Base-by-base conservation (phyloP, 2,888 invertebrate genomes). In the Folsomia candida region DNA sequence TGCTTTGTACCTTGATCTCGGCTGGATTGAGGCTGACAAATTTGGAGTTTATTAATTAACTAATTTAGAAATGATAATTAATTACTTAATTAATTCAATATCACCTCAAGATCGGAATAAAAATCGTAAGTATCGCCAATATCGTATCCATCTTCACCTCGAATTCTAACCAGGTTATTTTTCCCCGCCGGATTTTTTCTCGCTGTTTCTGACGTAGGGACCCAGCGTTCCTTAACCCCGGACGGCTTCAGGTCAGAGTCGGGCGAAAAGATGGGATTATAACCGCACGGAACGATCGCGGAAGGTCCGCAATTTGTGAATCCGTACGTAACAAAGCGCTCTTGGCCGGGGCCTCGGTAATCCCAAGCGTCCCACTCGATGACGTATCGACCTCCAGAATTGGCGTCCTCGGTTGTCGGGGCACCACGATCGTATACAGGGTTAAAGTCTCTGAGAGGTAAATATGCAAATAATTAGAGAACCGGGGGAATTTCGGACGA, bases 321-420 rank as follows among this genome's bases (percentile, higher is more conserved):
- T 29, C 69, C 69, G 25, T 63, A 69, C 14, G 62, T 62, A 20
- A 6, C 11, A 22, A 62, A 54, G 29, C 63, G 29, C 37, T 62
- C 54, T 54, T 63, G 22, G 6, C 57, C 64, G 37, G 63, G 54
- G 2, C 54, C 63, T n/a, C 63, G 27, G 29, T 69, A 63, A 28
- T 69, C 63, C 69, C 69, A 69, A 2, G 69, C 37, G 47, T 69
- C 69, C 69, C 69, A 69, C 37, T 69, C 69, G 29, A 69, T 63
- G 0, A 25, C n/a, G 1, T 11, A 2, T 0, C 26, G 14, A 18
- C 9, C 28, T n/a, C 58, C 69, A 1, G 4, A 37, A 28, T 63
- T 6, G 1, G 69, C 69, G n/a, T 69, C 63, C 2, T 64, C 64
- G 37, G 11, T 26, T 11, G 11, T 14, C 47, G 47, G 47, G 47